Base-by-base conservation (phyloP, 2,113 vertebrate genomes). In the Brachyistius frenatus region DNA sequence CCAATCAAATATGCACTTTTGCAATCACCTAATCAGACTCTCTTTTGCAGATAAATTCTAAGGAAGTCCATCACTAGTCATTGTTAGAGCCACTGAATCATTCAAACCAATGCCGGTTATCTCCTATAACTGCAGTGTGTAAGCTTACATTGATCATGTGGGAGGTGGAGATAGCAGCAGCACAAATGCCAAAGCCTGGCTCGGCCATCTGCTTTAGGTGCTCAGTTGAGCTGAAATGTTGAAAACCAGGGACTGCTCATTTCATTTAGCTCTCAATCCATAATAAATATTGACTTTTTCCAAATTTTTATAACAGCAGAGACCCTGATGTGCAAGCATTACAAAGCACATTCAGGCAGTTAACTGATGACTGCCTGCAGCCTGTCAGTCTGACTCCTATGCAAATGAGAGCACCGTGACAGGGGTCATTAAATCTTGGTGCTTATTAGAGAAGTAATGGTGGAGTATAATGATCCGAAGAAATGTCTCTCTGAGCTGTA, bases 351-450 rank as follows among this genome's bases (percentile, higher is more conserved):
- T 78, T 73, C 41, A 30, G 61, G 36, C 23, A 23, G 23, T 57
- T 72, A 53, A 76, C 23, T 9, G 54, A 54, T 71, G 76, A 64
- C 80, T 73, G 50, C 65, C 10, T 66, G 41, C 76, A 76, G 76
- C 76, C 58, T 66, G 75, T 80, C 86, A 77, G 35, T 87, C 80
- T 54, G 67, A 81, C 60, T 83, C 36, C 44, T 5, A 50, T 71
- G 76, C 65, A 77, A 82, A 89, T 78, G 75, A 41, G 0, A 72
- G 68, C 60, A 7, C 32, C 15, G 1, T 39, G 77, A 73, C 2
- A 57, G 35, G 88, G 66, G 72, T 86, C 86, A 78, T 90, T 91
- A 90, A 65, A 77, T 37, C 64, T 76, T 1, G 1, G 73, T 71
- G 58, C 79, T 90, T 82, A 81, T 83, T 76, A 78, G 58, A 68